Conservation (phyloP, 2,797 vertebrate species). For the Acropternis orthonyx region DNA sequence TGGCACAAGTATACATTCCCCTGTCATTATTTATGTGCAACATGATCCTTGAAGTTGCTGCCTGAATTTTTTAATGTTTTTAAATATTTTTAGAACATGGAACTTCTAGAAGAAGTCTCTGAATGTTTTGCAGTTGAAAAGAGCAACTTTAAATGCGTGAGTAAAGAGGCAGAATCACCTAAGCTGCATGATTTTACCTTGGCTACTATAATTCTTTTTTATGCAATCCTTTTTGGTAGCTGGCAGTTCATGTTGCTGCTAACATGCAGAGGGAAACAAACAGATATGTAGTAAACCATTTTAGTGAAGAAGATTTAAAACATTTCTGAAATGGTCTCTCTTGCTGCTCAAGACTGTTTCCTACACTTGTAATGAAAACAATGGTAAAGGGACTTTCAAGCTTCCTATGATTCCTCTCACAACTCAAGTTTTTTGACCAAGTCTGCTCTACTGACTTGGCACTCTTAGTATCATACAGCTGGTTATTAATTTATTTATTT, state of each 20-base stretch:
- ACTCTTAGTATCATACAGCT: not conserved
- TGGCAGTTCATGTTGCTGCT: not conserved
- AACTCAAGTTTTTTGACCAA: not conserved
- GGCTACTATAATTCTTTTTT: not conserved
- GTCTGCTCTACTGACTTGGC: not conserved
- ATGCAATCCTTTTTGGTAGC: not conserved
- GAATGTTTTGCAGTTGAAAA: not conserved
- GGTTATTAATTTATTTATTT: not conserved
- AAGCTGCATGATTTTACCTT: not conserved
- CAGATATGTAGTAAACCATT: not conserved
- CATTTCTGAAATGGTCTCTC: not conserved
- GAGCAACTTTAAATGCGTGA: not conserved
- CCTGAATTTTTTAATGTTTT: not conserved
- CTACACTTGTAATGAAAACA: not conserved
- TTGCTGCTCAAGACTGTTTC: not conserved
- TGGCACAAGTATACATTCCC: rapidly evolving
- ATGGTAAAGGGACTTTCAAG: not conserved
- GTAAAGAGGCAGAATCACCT: not conserved
- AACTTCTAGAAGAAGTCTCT: not conserved
- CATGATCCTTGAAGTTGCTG: not conserved
- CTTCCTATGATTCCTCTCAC: not conserved
- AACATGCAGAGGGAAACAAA: not conserved
- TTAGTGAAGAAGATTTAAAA: not conserved
- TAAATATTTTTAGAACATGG: not conserved
- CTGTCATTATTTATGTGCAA: not conserved